Base-by-base conservation (phyloP, 2,888 invertebrate species). In the Ectemnius cavifrons region DNA sequence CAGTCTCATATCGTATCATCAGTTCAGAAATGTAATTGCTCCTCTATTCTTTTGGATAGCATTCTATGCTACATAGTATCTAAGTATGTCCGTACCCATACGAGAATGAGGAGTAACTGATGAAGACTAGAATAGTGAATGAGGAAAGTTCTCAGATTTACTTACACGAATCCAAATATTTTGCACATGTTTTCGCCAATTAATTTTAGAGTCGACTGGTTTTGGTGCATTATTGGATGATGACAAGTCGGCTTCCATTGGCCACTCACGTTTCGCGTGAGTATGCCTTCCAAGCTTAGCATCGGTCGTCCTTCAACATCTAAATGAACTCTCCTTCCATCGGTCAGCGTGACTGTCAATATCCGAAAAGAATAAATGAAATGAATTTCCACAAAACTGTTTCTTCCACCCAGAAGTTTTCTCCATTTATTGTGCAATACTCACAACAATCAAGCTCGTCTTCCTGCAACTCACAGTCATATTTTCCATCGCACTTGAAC, bases 371-470 rank as follows among this genome's bases (percentile, higher is more conserved):
- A 18, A 13, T 18, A 3, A 18, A 52, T 11, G 0, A n/a, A 18
- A n/a, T 6, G 18, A n/a, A 57, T 37, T 52, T 52, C 18, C 20
- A 8, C 1, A 23, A 69, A 14, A 28, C 52, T 56, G 52, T 37
- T 47, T 11, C 16, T 45, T n/a, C 37, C 2, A 20, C 3, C 23
- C 2, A 23, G 2, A 23, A 23, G 23, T 23, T 23, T 1, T 3
- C 23, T 2, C 23, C 3, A 3, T 37, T 37, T 37, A 2, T 37
- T 37, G 0, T 11, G 11, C 0, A 8, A 37, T 37, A 37, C 95
- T 93, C 91, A 96, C 96, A 93, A 88, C 97, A 97, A 88, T 96
- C 94, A 64, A 92, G 86, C 92, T 97, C 97, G 87, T 97, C 97
- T 91, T 96, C 96, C 28, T 93, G 93, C 78, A 93, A 90, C 18